A percentile compares a stretch with the other conserved stretches of the same genome.
Evolutionary conservation across 1,140 invertebrate species (phyloP).

Genomic region (Danaus melanippus): DNA sequence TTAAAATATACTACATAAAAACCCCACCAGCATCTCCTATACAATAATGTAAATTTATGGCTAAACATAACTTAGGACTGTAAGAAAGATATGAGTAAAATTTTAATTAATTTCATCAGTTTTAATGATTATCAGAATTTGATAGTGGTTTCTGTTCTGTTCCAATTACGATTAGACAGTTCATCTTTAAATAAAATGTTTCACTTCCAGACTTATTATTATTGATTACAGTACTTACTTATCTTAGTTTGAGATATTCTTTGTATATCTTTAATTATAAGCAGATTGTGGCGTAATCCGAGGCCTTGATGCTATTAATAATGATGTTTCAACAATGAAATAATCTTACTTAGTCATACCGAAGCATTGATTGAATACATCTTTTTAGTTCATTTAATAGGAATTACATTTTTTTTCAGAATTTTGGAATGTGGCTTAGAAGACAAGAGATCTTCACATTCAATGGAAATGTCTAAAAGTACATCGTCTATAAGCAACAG

Average conservation of each 20-base stretch:
- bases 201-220: background rate
- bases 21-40: too few relatives aligned
- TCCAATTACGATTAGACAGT: too few relatives aligned
- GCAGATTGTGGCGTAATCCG: conserved; percentile 3
- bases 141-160: too few relatives aligned
- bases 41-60: too few relatives aligned
- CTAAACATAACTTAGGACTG: too few relatives aligned
- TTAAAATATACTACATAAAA: too few relatives aligned
- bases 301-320: conserved; percentile 4
- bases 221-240: background rate
- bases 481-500: conserved; percentile 67
- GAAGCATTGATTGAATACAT: background rate
- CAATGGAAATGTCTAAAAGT: conserved; percentile 70
- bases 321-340: conserved; percentile 14
- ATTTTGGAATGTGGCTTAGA: conserved; percentile 58
- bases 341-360: conserved; percentile 5
- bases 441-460: conserved; percentile 55
- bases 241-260: too few relatives aligned
- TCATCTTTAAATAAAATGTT: too few relatives aligned
- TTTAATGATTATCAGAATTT: too few relatives aligned
- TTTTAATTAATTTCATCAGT: too few relatives aligned
- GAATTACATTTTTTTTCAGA: conserved; percentile 20
- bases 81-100: too few relatives aligned
- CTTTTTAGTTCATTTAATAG: background rate
- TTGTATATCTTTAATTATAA: too few relatives aligned